Conservation (phyloP, 2,888 invertebrate species). For the Luperina testacea region DNA sequence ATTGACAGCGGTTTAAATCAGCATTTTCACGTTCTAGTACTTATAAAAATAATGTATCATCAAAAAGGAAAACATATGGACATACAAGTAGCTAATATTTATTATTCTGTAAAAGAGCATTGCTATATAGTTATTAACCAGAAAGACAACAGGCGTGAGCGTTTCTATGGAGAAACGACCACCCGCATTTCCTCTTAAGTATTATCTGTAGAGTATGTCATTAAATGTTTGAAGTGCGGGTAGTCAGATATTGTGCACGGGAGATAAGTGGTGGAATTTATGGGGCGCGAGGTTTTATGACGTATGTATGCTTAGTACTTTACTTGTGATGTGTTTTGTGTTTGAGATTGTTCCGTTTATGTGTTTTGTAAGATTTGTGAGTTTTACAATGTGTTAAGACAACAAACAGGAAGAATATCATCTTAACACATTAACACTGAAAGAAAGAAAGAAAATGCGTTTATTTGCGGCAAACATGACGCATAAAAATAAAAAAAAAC, state of each 20-base stretch:
- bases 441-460: too few relatives aligned
- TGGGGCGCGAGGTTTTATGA: constrained; percentile 45
- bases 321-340: constrained; percentile 14
- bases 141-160: too few relatives aligned
- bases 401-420: background rate
- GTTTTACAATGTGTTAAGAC: background rate
- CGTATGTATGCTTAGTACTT: constrained; percentile 37
- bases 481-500: too few relatives aligned
- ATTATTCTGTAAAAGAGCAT: too few relatives aligned
- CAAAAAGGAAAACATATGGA: too few relatives aligned
- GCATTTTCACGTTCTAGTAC: too few relatives aligned
- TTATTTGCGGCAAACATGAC: too few relatives aligned
- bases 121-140: too few relatives aligned
- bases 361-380: background rate
- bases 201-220: constrained; percentile 50
- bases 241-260: constrained; percentile 47
- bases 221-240: constrained; percentile 60
- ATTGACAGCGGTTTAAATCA: too few relatives aligned
- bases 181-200: constrained; percentile 8
- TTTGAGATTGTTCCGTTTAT: constrained; percentile 26
- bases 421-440: background rate
- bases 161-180: too few relatives aligned
- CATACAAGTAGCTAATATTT: too few relatives aligned
- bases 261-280: constrained; percentile 48
- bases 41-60: too few relatives aligned